Evolutionary conservation across 2,888 invertebrate species (phyloP).

Genomic region (Lepidocyrtinus sp.): DNA sequence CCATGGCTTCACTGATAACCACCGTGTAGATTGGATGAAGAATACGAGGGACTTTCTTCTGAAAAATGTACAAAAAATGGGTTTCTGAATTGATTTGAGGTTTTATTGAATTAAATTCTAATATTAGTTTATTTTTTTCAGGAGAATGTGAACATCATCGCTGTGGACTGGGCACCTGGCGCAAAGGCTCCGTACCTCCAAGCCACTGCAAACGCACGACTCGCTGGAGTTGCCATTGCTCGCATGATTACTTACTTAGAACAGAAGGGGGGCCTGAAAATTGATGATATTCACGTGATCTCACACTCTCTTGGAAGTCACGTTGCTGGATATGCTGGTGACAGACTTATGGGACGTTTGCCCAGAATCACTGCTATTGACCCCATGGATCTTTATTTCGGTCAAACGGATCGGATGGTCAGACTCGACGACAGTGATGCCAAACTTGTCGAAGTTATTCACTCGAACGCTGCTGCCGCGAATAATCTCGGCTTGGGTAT

Average conservation of each 20-base stretch:
- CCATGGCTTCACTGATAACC: slow-evolving; percentile 79
- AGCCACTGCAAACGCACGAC: slow-evolving; percentile 76
- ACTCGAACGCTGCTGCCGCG: slow-evolving; percentile 75
- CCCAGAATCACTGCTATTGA: slow-evolving; percentile 75
- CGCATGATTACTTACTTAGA: slow-evolving; percentile 65
- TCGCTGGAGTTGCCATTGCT: slow-evolving; percentile 76
- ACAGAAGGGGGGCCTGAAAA: slow-evolving; percentile 60
- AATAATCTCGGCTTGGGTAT: slow-evolving; percentile 65
- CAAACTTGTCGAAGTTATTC: slow-evolving; percentile 78
- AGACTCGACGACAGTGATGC: slow-evolving; percentile 77
- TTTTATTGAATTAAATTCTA: background rate
- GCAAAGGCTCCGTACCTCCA: slow-evolving; percentile 77
- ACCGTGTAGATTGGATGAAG: slow-evolving; percentile 77
- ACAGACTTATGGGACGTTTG: slow-evolving; percentile 64
- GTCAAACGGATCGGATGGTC: slow-evolving; percentile 72
- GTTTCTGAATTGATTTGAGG: background rate
- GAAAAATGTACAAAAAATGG: slow-evolving; percentile 74
- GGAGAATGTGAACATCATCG: slow-evolving; percentile 78
- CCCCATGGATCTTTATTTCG: slow-evolving; percentile 79
- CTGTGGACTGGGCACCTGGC: slow-evolving; percentile 79
- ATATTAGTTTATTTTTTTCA: slow-evolving; percentile 70
- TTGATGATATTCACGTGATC: slow-evolving; percentile 66
- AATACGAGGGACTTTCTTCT: slow-evolving; percentile 77
- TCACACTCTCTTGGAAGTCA: slow-evolving; percentile 70
- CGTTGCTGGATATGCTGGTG: slow-evolving; percentile 69